phyloP scores from a whole-genome alignment of 2,113 vertebrate genomes.

The Percina caprodes region DNA sequence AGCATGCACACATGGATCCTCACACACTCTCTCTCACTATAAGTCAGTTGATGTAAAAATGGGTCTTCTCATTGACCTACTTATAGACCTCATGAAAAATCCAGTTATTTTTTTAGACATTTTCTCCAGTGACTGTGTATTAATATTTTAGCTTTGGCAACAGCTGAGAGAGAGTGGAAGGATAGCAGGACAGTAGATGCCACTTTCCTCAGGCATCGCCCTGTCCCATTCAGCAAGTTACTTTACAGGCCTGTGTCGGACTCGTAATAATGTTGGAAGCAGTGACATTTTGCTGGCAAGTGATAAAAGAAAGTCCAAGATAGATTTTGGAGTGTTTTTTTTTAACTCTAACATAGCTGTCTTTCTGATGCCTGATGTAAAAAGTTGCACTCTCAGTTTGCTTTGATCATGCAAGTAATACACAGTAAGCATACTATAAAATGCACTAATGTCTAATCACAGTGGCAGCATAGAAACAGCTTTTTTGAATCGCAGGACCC shows the following conservation, averaged over 20 bases:
- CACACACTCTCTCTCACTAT: slow-evolving; percentile 34
- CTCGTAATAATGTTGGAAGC: background rate
- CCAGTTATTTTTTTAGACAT: slow-evolving; percentile 69
- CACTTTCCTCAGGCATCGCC: slow-evolving; percentile 47
- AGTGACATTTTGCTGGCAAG: background rate
- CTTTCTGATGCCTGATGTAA: slow-evolving; percentile 1
- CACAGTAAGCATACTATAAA: background rate
- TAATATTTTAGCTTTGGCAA: slow-evolving; percentile 78
- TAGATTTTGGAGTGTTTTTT: slow-evolving; percentile 1
- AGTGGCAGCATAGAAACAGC: background rate
- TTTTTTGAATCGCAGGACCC: slow-evolving; percentile 9
- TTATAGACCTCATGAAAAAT: slow-evolving; percentile 80
- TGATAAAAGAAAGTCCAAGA: background rate
- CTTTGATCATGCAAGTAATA: slow-evolving; percentile 10
- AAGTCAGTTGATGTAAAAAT: slow-evolving; percentile 74
- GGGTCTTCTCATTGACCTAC: slow-evolving; percentile 84
- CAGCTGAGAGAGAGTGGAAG: slow-evolving; percentile 63
- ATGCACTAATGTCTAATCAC: background rate
- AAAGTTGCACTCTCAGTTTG: background rate
- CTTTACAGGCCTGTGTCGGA: slow-evolving; percentile 18
- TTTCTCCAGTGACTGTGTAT: slow-evolving; percentile 71
- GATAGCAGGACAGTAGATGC: slow-evolving; percentile 49
- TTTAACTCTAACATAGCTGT: background rate
- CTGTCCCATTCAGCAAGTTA: slow-evolving; percentile 51
- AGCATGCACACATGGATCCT: slow-evolving; percentile 32